A percentile compares a stretch with the other conserved stretches of the same genome.
Evolutionary conservation across 1,140 invertebrate species (phyloP).

Genomic region (Periplaneta americana): DNA sequence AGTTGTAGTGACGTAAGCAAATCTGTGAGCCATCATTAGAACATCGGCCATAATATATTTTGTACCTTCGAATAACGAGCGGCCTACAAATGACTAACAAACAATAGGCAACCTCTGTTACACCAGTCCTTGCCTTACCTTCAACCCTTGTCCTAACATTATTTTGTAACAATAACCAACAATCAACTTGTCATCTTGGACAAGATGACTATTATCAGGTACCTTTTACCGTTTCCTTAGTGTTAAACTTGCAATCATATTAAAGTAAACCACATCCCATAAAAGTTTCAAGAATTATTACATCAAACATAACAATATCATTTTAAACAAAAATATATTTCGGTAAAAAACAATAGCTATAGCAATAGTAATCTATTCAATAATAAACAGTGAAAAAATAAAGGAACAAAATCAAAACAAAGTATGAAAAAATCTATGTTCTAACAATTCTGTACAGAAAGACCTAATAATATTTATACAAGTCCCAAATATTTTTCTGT

Average conservation of each 20-base stretch:
- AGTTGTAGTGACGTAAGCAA: background rate
- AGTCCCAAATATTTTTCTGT: background rate
- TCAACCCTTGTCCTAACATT: background rate
- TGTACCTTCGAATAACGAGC: background rate
- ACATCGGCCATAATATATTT: background rate
- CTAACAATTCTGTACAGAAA: background rate
- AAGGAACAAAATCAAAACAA: conserved; percentile 7
- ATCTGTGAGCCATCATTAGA: background rate
- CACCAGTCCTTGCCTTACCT: background rate
- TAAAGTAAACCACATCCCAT: background rate
- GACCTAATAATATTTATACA: background rate
- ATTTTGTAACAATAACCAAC: conserved; percentile 2
- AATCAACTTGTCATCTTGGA: conserved; percentile 8
- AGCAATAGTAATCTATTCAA: background rate
- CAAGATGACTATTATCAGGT: conserved; percentile 7
- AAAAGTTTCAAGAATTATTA: conserved; percentile 2
- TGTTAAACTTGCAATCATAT: background rate
- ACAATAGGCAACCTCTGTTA: background rate
- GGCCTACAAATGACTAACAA: background rate
- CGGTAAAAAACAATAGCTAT: conserved; percentile 9
- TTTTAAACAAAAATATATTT: conserved; percentile 7
- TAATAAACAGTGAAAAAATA: conserved; percentile 9
- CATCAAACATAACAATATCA: conserved; percentile 4
- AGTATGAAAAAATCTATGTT: background rate
- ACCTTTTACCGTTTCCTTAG: conserved; percentile 8